Conservation (phyloP, 2,888 invertebrate genomes). For the Pemphredon lugubris region DNA sequence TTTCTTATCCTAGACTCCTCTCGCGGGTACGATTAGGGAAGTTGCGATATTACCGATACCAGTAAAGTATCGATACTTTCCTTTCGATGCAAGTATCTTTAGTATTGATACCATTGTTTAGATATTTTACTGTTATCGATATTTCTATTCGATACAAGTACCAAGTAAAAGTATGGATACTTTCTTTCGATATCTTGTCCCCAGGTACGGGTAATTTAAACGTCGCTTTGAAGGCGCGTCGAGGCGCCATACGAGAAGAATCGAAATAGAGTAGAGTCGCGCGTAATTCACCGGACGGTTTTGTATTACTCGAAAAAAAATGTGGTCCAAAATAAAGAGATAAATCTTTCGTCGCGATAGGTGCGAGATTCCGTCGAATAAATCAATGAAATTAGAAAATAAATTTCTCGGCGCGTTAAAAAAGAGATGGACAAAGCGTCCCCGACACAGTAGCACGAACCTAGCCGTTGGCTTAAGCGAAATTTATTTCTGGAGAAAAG, state of each 20-base stretch:
- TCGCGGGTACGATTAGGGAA: too few relatives aligned
- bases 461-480: slow-evolving; percentile 8
- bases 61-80: too few relatives aligned
- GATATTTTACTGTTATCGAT: too few relatives aligned
- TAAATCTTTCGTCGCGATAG: slow-evolving; percentile 1
- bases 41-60: too few relatives aligned
- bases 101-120: too few relatives aligned
- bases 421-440: slow-evolving; percentile 19
- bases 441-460: slow-evolving; percentile 18
- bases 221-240: too few relatives aligned
- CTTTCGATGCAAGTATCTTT: too few relatives aligned
- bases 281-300: slow-evolving; percentile 9
- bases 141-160: too few relatives aligned
- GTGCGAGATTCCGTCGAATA: slow-evolving; percentile 25
- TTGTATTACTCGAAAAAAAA: slow-evolving; percentile 12
- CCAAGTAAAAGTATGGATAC: too few relatives aligned
- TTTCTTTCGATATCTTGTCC: too few relatives aligned
- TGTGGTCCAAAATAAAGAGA: slow-evolving; percentile 9
- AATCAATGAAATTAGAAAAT: slow-evolving; percentile 39
- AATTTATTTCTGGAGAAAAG: slow-evolving; percentile 48
- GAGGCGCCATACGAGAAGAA: background rate
- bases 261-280: background rate
- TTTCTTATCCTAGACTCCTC: too few relatives aligned
- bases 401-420: slow-evolving; percentile 18
- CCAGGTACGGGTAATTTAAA: too few relatives aligned